These are phyloP conservation scores for Capromys pilorides DNA, from an alignment of 2,797 vertebrate genomes.

Conservation along the genomic window DNA sequence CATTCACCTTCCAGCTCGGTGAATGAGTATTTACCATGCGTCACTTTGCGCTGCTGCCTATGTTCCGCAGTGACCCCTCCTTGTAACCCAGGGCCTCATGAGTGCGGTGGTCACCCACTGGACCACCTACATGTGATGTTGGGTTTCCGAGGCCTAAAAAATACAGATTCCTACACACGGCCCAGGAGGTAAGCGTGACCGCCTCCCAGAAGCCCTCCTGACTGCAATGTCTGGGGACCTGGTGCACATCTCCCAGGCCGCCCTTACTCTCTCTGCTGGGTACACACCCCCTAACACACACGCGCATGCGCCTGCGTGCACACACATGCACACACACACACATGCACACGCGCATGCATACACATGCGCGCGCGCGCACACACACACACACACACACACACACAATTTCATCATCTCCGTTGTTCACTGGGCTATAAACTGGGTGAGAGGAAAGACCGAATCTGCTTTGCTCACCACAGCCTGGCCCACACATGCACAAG, in stretches of 20 bases:
- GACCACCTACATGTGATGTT: background rate
- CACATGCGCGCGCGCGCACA: no score
- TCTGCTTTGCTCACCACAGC: background rate
- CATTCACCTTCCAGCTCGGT: background rate
- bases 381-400: no score
- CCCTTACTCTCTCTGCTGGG: background rate
- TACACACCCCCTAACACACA: background rate
- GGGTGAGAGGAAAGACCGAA: background rate
- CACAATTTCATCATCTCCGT: rapidly evolving
- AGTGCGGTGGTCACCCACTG: rapidly evolving
- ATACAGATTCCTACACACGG: background rate
- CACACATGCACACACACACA: rapidly evolving
- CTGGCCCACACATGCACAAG: background rate
- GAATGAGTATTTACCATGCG: background rate
- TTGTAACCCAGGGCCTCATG: background rate
- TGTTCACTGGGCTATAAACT: background rate
- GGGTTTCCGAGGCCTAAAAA: background rate
- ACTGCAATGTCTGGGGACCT: background rate
- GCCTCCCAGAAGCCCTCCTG: background rate
- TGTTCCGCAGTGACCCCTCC: background rate
- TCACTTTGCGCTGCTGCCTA: background rate
- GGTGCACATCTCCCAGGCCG: background rate
- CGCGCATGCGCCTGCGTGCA: rapidly evolving
- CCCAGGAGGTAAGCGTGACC: background rate
- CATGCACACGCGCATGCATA: background rate